Base-by-base conservation (phyloP, 2,113 vertebrate species). In the Columba livia region DNA sequence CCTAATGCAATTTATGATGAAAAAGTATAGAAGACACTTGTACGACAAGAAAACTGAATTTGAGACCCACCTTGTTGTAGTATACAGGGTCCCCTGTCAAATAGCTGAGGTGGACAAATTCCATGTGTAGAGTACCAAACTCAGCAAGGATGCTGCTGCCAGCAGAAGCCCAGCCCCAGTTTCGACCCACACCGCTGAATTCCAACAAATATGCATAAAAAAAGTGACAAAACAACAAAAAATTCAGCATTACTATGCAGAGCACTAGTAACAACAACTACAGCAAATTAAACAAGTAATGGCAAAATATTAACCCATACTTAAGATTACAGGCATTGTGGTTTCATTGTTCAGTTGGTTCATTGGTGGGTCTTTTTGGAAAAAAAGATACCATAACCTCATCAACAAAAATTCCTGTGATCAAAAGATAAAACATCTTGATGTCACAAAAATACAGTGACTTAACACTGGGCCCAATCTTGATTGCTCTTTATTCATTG, bases 131-230 rank as follows among this genome's bases (percentile, higher is more conserved):
- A 9, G 99, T 99, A 65, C 99, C 99, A 84, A 99, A 99, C 96
- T 99, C 99, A 19, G 99, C 99, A 9, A 99, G 98, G 97, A 99
- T 99, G 96, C 99, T 99, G 98, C 99, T 99, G 58, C 99, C 99
- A 0, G 99, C 99, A 16, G 99, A 99, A 5, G 99, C 99, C 99
- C 99, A 99, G 87, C 99, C 99, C 99, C 99, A 99, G 97, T 99
- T 99, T 84, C 99, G 98, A 15, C 99, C 99, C 29, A 99, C 99
- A 53, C 99, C 99, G 53, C 99, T 99, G 96, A 80, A 57, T 53
- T 75, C 25, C 86, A n/a, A 84, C 9, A 84, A 44, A 79, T 9
- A 62, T 0, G 10, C 56, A 78, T 10, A 2, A 66, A 88, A 88
- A 85, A 72, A 8, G 29, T 32, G 12, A 64, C n/a, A 89, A 65